phyloP scores from a whole-genome alignment of 2,797 vertebrate species.

The Saxicola maurus region DNA sequence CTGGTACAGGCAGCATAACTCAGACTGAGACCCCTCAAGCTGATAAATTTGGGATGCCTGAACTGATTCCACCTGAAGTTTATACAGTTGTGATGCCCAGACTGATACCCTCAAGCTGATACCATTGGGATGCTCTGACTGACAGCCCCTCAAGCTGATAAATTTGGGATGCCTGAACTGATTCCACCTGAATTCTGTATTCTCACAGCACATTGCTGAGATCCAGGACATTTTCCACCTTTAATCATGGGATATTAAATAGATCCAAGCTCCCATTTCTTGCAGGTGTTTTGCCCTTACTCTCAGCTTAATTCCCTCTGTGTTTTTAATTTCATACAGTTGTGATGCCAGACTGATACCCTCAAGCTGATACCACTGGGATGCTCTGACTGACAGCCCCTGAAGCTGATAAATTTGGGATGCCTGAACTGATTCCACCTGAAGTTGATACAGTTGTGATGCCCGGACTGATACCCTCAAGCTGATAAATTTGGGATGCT shows the following conservation, averaged over 20 bases:
- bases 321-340: not conserved
- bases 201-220: not conserved
- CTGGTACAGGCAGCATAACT: not conserved
- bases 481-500: not conserved
- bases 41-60: not conserved
- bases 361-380: fast-evolving
- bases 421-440: no score
- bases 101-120: no score
- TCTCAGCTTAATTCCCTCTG: not conserved
- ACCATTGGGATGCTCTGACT: no score
- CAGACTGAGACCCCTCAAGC: not conserved
- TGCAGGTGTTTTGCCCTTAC: not conserved
- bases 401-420: not conserved
- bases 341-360: not conserved
- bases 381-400: no score
- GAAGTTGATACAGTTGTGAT: no score
- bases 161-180: not conserved
- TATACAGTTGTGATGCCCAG: no score
- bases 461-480: no score
- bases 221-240: not conserved
- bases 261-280: no score
- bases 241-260: no score
- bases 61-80: no score
- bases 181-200: not conserved
- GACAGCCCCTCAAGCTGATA: not conserved